A percentile compares a stretch with the other conserved stretches of the same genome.
Evolutionary conservation across 2,113 vertebrate genomes (phyloP).

Genomic region (Sander vitreus): DNA sequence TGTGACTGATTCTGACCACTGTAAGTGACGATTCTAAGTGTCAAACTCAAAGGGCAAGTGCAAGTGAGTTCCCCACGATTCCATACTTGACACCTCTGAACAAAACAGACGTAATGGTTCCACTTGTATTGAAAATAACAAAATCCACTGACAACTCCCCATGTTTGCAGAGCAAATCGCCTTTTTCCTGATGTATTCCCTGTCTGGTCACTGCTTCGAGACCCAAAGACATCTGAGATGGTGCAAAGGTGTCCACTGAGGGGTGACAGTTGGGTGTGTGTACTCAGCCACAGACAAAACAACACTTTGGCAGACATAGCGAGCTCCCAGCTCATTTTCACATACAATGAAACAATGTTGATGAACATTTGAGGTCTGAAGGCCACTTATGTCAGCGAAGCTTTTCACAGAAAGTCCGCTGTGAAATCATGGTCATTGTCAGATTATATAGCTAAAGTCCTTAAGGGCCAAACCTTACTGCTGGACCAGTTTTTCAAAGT

Average conservation of each 20-base stretch:
- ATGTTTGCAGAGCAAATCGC: slow-evolving; percentile 49
- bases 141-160: slow-evolving; percentile 46
- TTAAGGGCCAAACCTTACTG: slow-evolving; percentile 21
- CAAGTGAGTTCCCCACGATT: slow-evolving; percentile 57
- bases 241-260: slow-evolving; percentile 56
- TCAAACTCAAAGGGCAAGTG: slow-evolving; percentile 56
- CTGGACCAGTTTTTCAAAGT: slow-evolving; percentile 24
- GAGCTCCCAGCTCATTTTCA: slow-evolving; percentile 59
- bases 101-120: slow-evolving; percentile 67
- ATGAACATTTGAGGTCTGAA: slow-evolving; percentile 44
- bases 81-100: slow-evolving; percentile 61
- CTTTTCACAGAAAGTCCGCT: slow-evolving; percentile 8
- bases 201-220: slow-evolving; percentile 30
- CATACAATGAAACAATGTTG: slow-evolving; percentile 46
- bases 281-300: slow-evolving; percentile 75
- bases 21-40: slow-evolving; percentile 39
- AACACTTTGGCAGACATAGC: slow-evolving; percentile 59
- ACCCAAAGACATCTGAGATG: slow-evolving; percentile 47
- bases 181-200: slow-evolving; percentile 26
- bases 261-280: slow-evolving; percentile 67
- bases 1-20: slow-evolving; percentile 43
- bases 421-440: slow-evolving; percentile 46
- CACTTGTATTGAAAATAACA: slow-evolving; percentile 42
- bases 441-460: slow-evolving; percentile 9
- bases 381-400: slow-evolving; percentile 49